These are phyloP conservation scores for Karalla daura DNA, from an alignment of 2,797 vertebrate species.

Conservation along the genomic window DNA sequence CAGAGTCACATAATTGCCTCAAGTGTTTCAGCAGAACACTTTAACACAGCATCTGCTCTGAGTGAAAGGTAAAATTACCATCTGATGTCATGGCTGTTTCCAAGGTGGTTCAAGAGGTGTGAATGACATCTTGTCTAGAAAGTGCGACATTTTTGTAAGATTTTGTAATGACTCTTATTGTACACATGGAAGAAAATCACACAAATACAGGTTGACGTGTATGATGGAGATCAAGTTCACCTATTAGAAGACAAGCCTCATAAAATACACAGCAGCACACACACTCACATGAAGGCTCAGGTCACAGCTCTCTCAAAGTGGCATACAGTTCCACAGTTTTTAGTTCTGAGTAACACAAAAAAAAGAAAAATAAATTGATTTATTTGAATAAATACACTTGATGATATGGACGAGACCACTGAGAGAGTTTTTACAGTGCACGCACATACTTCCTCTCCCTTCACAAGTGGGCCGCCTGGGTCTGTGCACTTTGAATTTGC, in stretches of 20 bases:
- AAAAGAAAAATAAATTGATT: too few species aligned
- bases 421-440: too few species aligned
- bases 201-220: not conserved
- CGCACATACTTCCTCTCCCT: constrained; percentile 15
- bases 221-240: constrained; percentile 1
- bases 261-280: not conserved
- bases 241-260: not conserved
- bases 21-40: not conserved
- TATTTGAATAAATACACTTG: too few species aligned
- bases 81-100: not conserved
- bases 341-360: too few species aligned
- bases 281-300: not conserved
- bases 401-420: too few species aligned
- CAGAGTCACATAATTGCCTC: not conserved
- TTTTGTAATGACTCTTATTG: not conserved
- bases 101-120: not conserved
- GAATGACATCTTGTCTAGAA: not conserved
- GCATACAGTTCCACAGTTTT: too few species aligned
- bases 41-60: too few species aligned
- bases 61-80: too few species aligned
- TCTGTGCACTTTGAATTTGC: constrained; percentile 56
- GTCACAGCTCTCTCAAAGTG: too few species aligned
- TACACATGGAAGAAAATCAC: not conserved
- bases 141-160: not conserved
- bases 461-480: constrained; percentile 35